Evolutionary conservation across 2,113 vertebrate genomes (phyloP), one percentile per base, ranked within the genome.

Genomic region (Electrona antarctica): DNA sequence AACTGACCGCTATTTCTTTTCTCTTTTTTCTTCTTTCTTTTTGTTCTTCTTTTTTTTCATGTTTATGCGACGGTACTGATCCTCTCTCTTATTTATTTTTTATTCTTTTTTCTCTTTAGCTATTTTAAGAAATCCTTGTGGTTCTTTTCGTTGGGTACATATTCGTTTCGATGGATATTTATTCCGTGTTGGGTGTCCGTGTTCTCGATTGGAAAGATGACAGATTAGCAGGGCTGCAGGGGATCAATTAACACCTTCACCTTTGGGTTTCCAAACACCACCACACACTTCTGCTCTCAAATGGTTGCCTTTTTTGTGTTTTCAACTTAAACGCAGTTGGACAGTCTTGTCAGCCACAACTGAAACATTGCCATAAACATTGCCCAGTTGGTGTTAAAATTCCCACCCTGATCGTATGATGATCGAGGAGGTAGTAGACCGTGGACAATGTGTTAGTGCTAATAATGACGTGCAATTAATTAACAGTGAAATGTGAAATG

Each of bases 1-100:
- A 79, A 87, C 87, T 85, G 74, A 87, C 85, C 84, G 78, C 89
- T 82, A 79, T 88, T 82, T 82, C 86, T 85, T 80, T 90, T 66
- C 74, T 83, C 85, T 85, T 90, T 73, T 88, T 86, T 41, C 59
- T 60, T 80, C 73, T 61, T 13, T 88, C 81, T 82, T 87, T 85
- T 80, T 89, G 79, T 92, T 80, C 76, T 61, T n/a, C n/a, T n/a
- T 88, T 82, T 82, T 87, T 85, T 80, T 89, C 67, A 77, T 83
- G 87, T 85, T 90, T 75, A 89, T 86, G 88, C 89, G 87, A 85
- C 47, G 78, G 80, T 88, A 81, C 78, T 55, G 62, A 74, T 21
- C 59, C 61, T 80, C 73, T 61, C 14, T 76, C 73, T n/a, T n/a
- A n/a, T n/a, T n/a, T 82, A 79, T 85, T 88, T 86, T 79, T 92